Base-by-base conservation (phyloP, 2,888 invertebrate genomes). In the Seladonia tumulorum region DNA sequence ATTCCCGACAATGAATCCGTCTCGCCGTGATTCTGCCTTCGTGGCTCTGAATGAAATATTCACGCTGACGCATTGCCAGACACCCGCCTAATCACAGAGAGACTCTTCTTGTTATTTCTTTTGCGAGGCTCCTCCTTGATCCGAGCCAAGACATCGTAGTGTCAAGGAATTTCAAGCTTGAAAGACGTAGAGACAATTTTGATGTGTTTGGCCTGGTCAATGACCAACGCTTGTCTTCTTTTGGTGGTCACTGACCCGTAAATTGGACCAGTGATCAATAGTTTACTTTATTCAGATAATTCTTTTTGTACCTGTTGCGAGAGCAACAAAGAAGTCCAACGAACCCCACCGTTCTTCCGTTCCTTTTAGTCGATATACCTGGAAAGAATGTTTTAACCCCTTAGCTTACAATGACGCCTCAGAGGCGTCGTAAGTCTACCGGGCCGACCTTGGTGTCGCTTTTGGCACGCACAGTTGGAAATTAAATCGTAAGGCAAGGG, bases 1-100 rank as follows among this genome's bases (percentile, higher is more conserved):
- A 84, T 71, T 75, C 49, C 5, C 45, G 71, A 83, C 84, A 84
- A 84, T 66, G 78, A 53, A 45, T 47, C n/a, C 70, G 84, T 68
- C 78, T 22, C 42, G 53, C 45, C 12, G 71, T 60, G 84, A 84
- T 84, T 84, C 84, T 18, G 60, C 16, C 25, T 22, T 16, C 25
- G 42, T n/a, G 29, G 14, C 63, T 63, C 85, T 79, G 29, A 49
- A 84, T 83, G 75, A 72, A 57, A 68, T 71, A 83, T 76, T 42
- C 76, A 76, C 60, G n/a, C 35, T n/a, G 63, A 47, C 49, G n/a
- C 57, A 68, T 14, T 10, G 66, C 66, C 35, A 39, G 35, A 35
- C 66, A 35, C 66, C 16, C 35, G 66, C 35, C 35, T 68, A 35
- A 68, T 68, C 35, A 68, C 29, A 35, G 8, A 16, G 35, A 5